These are phyloP conservation scores for Capricornis sumatraensis DNA, from an alignment of 2,113 vertebrate genomes.

Conservation along the genomic window DNA sequence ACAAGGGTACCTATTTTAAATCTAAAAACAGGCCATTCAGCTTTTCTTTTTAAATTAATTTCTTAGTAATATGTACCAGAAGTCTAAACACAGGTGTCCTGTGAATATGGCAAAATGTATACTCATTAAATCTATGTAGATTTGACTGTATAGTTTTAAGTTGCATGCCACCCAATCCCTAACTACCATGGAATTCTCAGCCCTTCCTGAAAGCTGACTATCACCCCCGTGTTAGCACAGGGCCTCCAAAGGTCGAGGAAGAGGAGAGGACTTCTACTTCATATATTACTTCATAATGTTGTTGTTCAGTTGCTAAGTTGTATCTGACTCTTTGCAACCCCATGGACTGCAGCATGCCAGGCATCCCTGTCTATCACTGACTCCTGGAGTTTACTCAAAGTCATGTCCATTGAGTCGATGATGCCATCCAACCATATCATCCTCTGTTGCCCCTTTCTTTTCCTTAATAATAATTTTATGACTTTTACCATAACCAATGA, in stretches of 20 bases:
- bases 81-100: conserved; percentile 26
- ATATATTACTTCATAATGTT: too few relatives aligned
- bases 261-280: neutral
- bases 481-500: neutral
- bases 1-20: neutral
- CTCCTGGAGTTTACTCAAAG: neutral
- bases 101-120: neutral
- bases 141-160: neutral
- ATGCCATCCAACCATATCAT: neutral
- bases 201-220: neutral
- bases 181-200: neutral
- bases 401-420: neutral
- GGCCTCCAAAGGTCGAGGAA: neutral
- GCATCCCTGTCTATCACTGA: neutral
- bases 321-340: neutral
- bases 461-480: neutral
- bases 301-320: neutral
- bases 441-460: neutral
- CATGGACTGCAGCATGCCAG: neutral
- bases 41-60: conserved; percentile 25
- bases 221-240: neutral
- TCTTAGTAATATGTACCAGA: neutral
- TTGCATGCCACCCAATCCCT: neutral
- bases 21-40: conserved; percentile 5
- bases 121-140: conserved; percentile 30